These are phyloP conservation scores for Cyanoderma ruficeps DNA, from an alignment of 2,113 vertebrate genomes.

Conservation along the genomic window DNA sequence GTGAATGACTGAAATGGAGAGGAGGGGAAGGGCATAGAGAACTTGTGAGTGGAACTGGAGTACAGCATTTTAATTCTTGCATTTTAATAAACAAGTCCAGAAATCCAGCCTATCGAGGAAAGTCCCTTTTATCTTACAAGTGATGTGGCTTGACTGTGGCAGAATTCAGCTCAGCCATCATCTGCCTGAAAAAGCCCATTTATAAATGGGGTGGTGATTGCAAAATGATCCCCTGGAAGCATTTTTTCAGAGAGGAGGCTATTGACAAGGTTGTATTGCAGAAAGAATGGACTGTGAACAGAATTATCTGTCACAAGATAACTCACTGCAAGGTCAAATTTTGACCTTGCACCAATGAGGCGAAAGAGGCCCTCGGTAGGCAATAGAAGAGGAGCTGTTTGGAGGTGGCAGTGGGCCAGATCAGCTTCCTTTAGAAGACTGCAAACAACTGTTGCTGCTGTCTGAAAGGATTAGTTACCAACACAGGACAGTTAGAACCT, in stretches of 20 bases:
- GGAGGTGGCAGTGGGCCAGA: conserved; percentile 34
- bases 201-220: neutral
- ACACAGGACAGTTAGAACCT: neutral
- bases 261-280: conserved; percentile 15
- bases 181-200: conserved; percentile 37
- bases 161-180: conserved; percentile 21
- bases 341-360: conserved; percentile 31
- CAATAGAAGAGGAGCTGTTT: conserved; percentile 30
- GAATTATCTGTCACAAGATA: conserved; percentile 44
- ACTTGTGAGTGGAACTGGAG: neutral
- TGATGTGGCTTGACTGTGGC: neutral
- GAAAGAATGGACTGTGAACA: conserved; percentile 22
- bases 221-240: conserved; percentile 23
- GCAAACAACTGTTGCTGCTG: neutral
- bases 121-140: neutral
- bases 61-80: neutral
- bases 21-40: neutral
- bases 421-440: conserved; percentile 45
- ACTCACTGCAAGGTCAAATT: conserved; percentile 35
- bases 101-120: neutral
- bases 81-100: conserved; percentile 19
- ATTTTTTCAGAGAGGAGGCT: conserved; percentile 26
- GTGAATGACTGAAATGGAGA: neutral
- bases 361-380: conserved; percentile 34
- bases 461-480: conserved; percentile 9